Evolutionary conservation across 2,888 invertebrate species (phyloP).

Genomic region (Synanthedon formicaeformis): DNA sequence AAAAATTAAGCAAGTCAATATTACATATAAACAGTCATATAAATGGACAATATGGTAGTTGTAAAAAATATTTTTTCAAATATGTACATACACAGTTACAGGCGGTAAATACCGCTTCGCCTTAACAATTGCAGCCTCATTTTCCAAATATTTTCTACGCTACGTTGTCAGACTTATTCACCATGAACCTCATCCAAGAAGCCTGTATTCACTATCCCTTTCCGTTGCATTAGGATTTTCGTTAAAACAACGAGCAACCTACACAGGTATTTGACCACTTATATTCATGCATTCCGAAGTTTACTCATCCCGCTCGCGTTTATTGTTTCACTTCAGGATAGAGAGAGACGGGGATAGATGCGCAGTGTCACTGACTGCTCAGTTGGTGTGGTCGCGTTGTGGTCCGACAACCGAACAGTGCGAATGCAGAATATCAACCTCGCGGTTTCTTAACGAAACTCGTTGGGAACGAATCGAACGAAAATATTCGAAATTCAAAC

Average conservation of each 20-base stretch:
- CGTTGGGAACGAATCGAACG: slow-evolving; percentile 35
- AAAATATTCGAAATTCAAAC: slow-evolving; percentile 37
- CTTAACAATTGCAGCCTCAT: slow-evolving; percentile 59
- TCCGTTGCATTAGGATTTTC: slow-evolving; percentile 20
- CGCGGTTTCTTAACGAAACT: slow-evolving; percentile 11
- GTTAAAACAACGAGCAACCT: slow-evolving; percentile 30
- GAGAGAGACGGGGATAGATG: slow-evolving; percentile 41
- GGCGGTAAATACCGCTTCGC: slow-evolving; percentile 13
- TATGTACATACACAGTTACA: neutral
- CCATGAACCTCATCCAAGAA: slow-evolving; percentile 45
- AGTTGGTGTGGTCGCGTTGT: slow-evolving; percentile 40
- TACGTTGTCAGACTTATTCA: slow-evolving; percentile 39
- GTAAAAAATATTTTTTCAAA: no score
- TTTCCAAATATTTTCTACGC: slow-evolving; percentile 50
- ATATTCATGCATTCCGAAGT: slow-evolving; percentile 48
- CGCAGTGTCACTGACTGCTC: slow-evolving; percentile 66
- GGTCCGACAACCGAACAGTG: slow-evolving; percentile 18
- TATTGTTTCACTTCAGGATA: slow-evolving; percentile 10
- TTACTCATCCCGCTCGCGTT: slow-evolving; percentile 28
- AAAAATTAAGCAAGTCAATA: no score
- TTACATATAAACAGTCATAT: no score
- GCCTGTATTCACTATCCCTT: slow-evolving; percentile 24
- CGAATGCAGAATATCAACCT: slow-evolving; percentile 10
- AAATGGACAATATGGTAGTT: no score
- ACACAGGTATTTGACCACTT: slow-evolving; percentile 34